phyloP scores from a whole-genome alignment of 2,888 invertebrate species.

The Syrista parreyssii region DNA sequence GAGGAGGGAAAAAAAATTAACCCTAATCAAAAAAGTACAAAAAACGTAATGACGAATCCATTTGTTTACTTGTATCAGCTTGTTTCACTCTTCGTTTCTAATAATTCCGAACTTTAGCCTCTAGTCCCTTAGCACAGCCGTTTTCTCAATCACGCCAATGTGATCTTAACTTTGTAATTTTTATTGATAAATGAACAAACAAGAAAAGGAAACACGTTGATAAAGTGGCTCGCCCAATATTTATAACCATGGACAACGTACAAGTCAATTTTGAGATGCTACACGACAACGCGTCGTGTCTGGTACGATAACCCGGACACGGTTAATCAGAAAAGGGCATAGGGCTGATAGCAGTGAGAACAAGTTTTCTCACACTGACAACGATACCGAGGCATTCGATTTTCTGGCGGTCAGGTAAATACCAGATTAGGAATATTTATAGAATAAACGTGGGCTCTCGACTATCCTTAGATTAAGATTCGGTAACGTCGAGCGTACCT shows the following conservation, averaged over 20 bases:
- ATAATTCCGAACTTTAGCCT: constrained; percentile 49
- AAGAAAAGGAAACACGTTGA: constrained; percentile 18
- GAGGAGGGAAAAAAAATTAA: constrained; percentile 35
- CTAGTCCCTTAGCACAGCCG: constrained; percentile 61
- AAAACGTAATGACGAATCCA: constrained; percentile 44
- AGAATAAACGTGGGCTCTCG: not conserved
- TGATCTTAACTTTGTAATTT: constrained; percentile 36
- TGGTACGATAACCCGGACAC: not conserved
- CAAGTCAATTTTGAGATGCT: constrained; percentile 1
- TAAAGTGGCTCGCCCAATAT: constrained; percentile 2
- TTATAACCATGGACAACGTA: not conserved
- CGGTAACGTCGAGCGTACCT: not conserved
- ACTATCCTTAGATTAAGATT: not conserved
- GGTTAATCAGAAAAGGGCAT: not conserved
- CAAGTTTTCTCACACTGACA: not conserved
- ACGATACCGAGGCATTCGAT: not conserved
- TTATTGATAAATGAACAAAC: constrained; percentile 16
- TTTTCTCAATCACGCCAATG: constrained; percentile 43
- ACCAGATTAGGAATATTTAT: not conserved
- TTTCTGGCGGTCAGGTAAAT: not conserved
- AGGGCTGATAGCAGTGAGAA: not conserved
- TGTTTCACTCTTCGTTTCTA: constrained; percentile 49
- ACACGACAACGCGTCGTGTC: not conserved
- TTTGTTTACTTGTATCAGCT: constrained; percentile 46
- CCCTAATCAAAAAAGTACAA: constrained; percentile 65